Evolutionary conservation across 2,113 vertebrate genomes (phyloP).

Genomic region (Datnioides undecimradiatus): DNA sequence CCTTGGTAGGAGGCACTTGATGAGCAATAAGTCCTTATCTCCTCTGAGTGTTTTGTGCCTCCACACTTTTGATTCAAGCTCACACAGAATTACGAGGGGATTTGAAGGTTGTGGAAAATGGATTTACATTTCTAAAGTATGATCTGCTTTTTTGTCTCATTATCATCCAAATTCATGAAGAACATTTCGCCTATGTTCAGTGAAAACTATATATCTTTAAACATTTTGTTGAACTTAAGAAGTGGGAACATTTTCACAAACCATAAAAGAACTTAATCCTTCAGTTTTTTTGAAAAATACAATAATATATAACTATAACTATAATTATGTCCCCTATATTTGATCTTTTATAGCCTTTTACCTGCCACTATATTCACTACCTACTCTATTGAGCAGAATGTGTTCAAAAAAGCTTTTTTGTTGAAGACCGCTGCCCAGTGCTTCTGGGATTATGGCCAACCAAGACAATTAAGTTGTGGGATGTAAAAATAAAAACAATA

Average conservation of each 20-base stretch:
- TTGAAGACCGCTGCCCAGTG: background rate
- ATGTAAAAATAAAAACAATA: background rate
- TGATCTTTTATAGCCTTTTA: too few species aligned
- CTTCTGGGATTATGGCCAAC: background rate
- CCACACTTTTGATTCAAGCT: background rate
- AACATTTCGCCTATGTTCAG: background rate
- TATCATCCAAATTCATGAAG: background rate
- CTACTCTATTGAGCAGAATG: too few species aligned
- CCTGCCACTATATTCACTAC: background rate
- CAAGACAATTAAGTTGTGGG: background rate
- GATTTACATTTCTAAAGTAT: background rate
- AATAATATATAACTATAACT: too few species aligned
- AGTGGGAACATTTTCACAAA: background rate
- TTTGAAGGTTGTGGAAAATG: background rate
- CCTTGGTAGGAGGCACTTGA: background rate
- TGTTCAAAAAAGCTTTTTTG: background rate
- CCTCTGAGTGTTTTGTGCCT: background rate
- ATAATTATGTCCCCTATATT: too few species aligned
- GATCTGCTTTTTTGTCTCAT: background rate
- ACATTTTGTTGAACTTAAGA: too few species aligned
- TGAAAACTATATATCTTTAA: too few species aligned
- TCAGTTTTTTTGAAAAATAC: background rate
- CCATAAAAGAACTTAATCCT: background rate
- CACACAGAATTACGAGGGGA: background rate
- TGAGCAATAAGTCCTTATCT: background rate